Evolutionary conservation across 2,113 vertebrate species (phyloP).

Genomic region (Lanius ludovicianus): DNA sequence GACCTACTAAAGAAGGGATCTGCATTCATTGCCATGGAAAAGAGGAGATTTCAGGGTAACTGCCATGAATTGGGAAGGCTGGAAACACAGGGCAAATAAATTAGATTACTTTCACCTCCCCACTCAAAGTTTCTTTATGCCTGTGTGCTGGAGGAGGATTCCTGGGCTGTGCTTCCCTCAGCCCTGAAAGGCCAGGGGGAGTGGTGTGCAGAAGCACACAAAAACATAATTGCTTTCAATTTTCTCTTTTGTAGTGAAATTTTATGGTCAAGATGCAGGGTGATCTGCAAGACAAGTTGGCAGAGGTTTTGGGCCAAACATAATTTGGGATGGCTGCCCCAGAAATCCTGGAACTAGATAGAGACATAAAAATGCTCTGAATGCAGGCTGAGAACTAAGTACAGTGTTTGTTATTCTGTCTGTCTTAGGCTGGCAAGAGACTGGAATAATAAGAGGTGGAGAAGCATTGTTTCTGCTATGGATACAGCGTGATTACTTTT

Average conservation of each 20-base stretch:
- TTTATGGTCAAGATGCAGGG: background rate
- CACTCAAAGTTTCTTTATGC: background rate
- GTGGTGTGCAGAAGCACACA: background rate
- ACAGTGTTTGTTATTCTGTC: conserved; percentile 46
- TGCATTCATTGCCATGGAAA: background rate
- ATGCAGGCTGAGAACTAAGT: conserved; percentile 23
- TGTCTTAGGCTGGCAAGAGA: conserved; percentile 37
- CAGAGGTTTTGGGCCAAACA: conserved; percentile 28
- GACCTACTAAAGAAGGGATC: background rate
- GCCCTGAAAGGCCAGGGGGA: background rate
- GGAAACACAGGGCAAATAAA: background rate
- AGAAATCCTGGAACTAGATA: background rate
- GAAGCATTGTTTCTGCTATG: conserved; percentile 39
- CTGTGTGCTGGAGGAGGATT: background rate
- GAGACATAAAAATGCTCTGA: conserved; percentile 21
- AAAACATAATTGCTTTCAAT: background rate
- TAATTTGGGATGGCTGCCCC: background rate
- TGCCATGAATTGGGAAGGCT: background rate
- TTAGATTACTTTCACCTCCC: background rate
- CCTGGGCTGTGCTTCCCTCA: background rate
- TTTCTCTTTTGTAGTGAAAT: conserved; percentile 2
- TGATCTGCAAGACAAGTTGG: conserved; percentile 11
- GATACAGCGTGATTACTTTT: background rate
- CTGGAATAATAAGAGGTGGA: conserved; percentile 28
- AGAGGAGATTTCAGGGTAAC: background rate